These are phyloP conservation scores for Danio albolineatus DNA, from an alignment of 2,797 vertebrate species.

Conservation along the genomic window DNA sequence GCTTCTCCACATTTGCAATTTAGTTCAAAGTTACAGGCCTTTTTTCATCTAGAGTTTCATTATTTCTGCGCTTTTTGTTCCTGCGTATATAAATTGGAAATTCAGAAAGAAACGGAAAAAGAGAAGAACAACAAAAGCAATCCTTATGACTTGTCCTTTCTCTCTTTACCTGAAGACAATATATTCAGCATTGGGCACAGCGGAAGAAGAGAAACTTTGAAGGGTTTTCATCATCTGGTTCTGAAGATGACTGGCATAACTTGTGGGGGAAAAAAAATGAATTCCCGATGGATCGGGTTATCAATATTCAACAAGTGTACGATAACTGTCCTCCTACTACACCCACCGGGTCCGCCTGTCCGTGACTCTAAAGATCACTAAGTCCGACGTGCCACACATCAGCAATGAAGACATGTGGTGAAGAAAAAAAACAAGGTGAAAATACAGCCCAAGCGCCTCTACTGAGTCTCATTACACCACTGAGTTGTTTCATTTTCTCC, in stretches of 20 bases:
- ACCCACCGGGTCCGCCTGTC: constrained; percentile 58
- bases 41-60: constrained; percentile 81
- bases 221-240: constrained; percentile 68
- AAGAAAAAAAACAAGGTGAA: constrained; percentile 24
- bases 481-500: neutral
- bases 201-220: constrained; percentile 65
- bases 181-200: constrained; percentile 31
- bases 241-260: constrained; percentile 71
- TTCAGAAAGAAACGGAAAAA: constrained; percentile 67
- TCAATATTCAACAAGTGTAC: constrained; percentile 82
- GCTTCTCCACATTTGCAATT: constrained; percentile 69
- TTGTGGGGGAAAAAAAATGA: constrained; percentile 67
- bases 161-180: constrained; percentile 29
- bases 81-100: constrained; percentile 39
- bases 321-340: constrained; percentile 73
- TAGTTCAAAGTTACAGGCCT: constrained; percentile 82
- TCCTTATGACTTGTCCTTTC: constrained; percentile 29
- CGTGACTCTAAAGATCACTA: constrained; percentile 59
- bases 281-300: constrained; percentile 80
- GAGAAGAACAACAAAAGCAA: constrained; percentile 40
- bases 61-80: constrained; percentile 73
- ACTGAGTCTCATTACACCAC: constrained; percentile 17
- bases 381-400: constrained; percentile 60
- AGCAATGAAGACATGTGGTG: constrained; percentile 58
- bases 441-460: constrained; percentile 5